These are phyloP conservation scores for Erinaceus europaeus DNA, from an alignment of 2,113 vertebrate species.

Conservation along the genomic window DNA sequence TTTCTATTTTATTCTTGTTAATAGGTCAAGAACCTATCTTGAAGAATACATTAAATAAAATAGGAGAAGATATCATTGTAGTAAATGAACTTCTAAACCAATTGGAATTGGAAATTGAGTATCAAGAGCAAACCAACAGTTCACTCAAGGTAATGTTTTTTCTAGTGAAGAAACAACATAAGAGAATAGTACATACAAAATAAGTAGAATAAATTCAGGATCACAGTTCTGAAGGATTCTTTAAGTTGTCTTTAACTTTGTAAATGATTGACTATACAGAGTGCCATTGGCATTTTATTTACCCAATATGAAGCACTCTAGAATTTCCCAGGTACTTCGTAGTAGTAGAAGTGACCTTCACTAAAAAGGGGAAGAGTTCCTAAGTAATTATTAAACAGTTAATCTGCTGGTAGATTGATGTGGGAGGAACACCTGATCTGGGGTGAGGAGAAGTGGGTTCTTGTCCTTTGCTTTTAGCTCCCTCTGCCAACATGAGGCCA, in stretches of 20 bases:
- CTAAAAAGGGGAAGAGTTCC: neutral
- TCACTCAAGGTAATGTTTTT: constrained; percentile 78
- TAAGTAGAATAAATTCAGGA: neutral
- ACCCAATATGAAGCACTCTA: neutral
- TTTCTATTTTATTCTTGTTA: neutral
- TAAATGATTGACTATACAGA: neutral
- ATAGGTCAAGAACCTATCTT: constrained; percentile 67
- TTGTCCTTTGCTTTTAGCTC: neutral
- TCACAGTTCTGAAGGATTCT: constrained; percentile 13
- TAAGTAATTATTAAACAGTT: neutral
- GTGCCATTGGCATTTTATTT: neutral
- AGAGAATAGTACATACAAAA: neutral
- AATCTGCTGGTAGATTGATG: neutral
- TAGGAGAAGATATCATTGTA: constrained; percentile 57
- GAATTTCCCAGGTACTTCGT: neutral
- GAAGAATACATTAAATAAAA: constrained; percentile 60
- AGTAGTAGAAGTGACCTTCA: neutral
- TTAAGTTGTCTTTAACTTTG: constrained; percentile 12
- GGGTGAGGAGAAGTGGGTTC: neutral
- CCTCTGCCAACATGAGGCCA: neutral
- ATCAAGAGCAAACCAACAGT: constrained; percentile 65
- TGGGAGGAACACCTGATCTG: neutral
- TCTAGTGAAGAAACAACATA: constrained; percentile 19
- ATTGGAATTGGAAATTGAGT: constrained; percentile 73
- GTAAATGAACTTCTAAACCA: constrained; percentile 72